phyloP scores from a whole-genome alignment of 2,888 invertebrate species.

The Ditylenchus weischeri region DNA sequence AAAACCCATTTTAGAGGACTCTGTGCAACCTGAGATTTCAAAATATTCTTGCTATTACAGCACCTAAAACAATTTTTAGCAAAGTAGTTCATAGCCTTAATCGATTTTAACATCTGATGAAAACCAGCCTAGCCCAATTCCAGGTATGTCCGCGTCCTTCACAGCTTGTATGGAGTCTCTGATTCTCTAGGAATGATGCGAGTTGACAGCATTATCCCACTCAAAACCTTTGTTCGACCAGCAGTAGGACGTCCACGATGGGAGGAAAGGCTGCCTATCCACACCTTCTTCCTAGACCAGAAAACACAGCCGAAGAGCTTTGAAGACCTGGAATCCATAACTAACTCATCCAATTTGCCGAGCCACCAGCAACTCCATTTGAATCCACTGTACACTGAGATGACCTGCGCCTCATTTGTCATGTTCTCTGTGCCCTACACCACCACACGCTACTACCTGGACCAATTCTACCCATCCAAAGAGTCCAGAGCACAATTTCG shows the following conservation, averaged over 20 bases:
- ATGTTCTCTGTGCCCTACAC: slow-evolving; percentile 19
- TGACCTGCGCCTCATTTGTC: slow-evolving; percentile 37
- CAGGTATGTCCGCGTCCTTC: neutral
- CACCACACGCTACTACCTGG: neutral
- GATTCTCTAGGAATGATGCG: neutral
- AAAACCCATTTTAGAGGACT: no score
- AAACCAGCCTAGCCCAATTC: neutral
- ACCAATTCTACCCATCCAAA: neutral
- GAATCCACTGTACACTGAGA: slow-evolving; percentile 11
- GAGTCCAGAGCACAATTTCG: neutral
- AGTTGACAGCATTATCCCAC: neutral
- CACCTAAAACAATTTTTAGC: no score
- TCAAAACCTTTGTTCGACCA: slow-evolving; percentile 16
- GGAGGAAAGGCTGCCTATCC: neutral
- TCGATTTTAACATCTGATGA: no score
- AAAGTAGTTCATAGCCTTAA: no score
- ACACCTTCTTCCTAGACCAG: neutral
- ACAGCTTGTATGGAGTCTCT: neutral
- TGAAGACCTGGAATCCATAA: neutral
- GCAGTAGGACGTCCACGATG: slow-evolving; percentile 2
- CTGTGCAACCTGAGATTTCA: no score
- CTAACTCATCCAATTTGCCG: no score
- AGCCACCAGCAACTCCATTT: neutral
- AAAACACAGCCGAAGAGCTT: slow-evolving; percentile 5
- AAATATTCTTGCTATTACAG: no score